Base-by-base conservation (phyloP, 2,113 vertebrate genomes). In the Zeus faber region DNA sequence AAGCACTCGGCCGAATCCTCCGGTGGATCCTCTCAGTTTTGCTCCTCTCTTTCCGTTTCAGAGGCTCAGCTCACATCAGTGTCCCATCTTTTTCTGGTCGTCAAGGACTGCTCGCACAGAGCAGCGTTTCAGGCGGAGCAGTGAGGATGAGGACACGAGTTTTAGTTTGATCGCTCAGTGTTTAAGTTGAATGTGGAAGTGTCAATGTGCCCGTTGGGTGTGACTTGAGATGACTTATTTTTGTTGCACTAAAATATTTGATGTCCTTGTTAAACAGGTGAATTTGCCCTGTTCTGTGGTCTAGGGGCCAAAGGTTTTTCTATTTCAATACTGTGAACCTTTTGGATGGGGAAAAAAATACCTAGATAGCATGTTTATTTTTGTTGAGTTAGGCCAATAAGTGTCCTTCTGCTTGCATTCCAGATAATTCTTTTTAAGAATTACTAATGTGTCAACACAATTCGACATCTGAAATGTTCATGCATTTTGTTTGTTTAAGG, bases 221-320 rank as follows among this genome's bases (percentile, higher is more conserved):
- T 29, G 27, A 5, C 9, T 29, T 29, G 27, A n/a, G n/a, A n/a
- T n/a, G n/a, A n/a, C 7, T 33, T 33, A 2, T 33, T n/a, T 37
- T 37, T 14, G 13, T 37, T 4, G n/a, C 9, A n/a, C n/a, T n/a
- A 37, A 14, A 37, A 1, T 33, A 29, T 37, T 37, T n/a, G 33
- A 33, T 33, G 31, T 33, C 33, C n/a, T 37, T 37, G n/a, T 37
- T 37, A 14, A 13, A 37, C 3, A 13, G 8, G 27, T 45, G 40
- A 16, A 23, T 2, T 39, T 2, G 16, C 1, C 26, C 29, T 49
- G 7, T 13, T 9, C 6, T 60, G 50, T 39, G 1, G 16, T 23
- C 20, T 29, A 1, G 13, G n/a, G 21, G 27, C 10, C 35, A 0
- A 41, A 5, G 22, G 55, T 57, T 31, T 65, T 70, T 27, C 13